Conservation (phyloP, 2,113 vertebrate genomes). For the Leucoraja erinaceus region DNA sequence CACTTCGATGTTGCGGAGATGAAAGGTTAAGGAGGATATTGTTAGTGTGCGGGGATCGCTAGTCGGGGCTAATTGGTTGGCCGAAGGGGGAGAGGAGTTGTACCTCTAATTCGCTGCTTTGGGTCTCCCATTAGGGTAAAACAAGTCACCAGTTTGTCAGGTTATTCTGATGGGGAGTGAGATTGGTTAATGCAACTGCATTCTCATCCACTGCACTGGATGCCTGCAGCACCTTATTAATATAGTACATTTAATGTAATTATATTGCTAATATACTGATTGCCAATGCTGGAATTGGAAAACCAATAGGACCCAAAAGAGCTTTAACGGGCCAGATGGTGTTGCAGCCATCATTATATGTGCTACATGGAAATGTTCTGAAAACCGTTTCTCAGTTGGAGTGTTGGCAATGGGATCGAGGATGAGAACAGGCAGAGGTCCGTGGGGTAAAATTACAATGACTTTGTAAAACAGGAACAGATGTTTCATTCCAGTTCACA, state of each 20-base stretch:
- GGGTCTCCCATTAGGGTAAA: too few species aligned
- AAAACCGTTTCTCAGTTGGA: slow-evolving; percentile 9
- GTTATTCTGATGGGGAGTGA: background rate
- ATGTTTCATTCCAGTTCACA: slow-evolving; percentile 13
- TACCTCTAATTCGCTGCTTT: too few species aligned
- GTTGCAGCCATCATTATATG: background rate
- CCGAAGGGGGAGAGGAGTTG: too few species aligned
- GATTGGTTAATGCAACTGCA: background rate
- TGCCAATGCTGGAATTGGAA: slow-evolving; percentile 17
- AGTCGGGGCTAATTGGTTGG: too few species aligned
- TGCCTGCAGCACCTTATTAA: background rate
- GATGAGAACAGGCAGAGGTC: background rate
- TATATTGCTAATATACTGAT: slow-evolving; percentile 25
- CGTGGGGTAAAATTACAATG: background rate
- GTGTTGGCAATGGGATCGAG: background rate
- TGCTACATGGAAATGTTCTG: background rate
- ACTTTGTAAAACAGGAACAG: background rate
- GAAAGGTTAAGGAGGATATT: too few species aligned
- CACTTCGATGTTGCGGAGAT: too few species aligned
- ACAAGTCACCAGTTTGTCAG: background rate
- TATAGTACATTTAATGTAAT: slow-evolving; percentile 3
- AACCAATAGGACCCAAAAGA: slow-evolving; percentile 22
- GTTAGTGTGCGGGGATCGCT: too few species aligned
- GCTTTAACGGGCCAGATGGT: slow-evolving; percentile 30
- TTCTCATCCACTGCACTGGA: background rate